Conservation (phyloP, 2,113 vertebrate genomes). For the Lota lota region DNA sequence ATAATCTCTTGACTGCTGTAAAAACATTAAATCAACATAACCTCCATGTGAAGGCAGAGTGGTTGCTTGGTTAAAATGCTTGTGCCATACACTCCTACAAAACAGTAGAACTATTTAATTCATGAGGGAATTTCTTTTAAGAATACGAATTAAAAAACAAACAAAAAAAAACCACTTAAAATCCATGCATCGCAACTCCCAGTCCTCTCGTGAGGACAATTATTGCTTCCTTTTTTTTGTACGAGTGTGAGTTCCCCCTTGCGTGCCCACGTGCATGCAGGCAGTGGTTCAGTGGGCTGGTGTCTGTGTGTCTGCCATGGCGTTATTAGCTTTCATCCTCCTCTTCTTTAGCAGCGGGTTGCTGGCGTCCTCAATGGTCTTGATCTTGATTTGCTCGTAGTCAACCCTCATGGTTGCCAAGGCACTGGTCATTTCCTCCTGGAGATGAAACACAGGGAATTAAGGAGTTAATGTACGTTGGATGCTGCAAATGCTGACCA, state of each 20-base stretch:
- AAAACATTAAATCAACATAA: slow-evolving; percentile 48
- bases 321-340: slow-evolving; percentile 84
- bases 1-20: slow-evolving; percentile 56
- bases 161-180: slow-evolving; percentile 61
- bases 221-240: slow-evolving; percentile 80
- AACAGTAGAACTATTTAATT: slow-evolving; percentile 57
- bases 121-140: slow-evolving; percentile 16
- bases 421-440: slow-evolving; percentile 99
- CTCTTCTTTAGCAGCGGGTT: slow-evolving; percentile 95
- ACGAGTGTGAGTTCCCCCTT: too few species aligned
- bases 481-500: too few species aligned
- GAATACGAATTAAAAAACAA: neutral
- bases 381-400: slow-evolving; percentile 98
- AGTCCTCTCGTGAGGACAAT: slow-evolving; percentile 49
- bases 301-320: slow-evolving; percentile 63
- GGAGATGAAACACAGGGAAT: slow-evolving; percentile 10
- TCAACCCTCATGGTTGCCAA: slow-evolving; percentile 97
- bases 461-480: neutral
- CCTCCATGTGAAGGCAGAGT: slow-evolving; percentile 33
- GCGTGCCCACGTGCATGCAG: too few species aligned
- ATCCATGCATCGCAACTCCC: slow-evolving; percentile 56
- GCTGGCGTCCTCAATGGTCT: slow-evolving; percentile 92
- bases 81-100: slow-evolving; percentile 66
- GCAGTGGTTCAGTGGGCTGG: slow-evolving; percentile 60
- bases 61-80: slow-evolving; percentile 53